phyloP scores from a whole-genome alignment of 2,797 vertebrate species.

The Enteromius radiatus region DNA sequence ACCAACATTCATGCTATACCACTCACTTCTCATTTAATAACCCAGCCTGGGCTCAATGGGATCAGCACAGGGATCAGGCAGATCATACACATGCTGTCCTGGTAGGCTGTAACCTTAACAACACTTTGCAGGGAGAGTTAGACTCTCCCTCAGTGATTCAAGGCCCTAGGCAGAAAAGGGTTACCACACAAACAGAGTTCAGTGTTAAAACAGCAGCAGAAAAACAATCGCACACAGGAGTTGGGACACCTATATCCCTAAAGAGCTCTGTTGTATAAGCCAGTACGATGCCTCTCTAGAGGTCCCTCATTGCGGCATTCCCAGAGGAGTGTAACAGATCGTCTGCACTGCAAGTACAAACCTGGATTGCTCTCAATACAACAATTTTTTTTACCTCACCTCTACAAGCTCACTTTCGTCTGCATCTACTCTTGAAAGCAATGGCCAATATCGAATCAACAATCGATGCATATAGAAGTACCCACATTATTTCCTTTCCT shows the following conservation, averaged over 20 bases:
- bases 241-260: conserved; percentile 19
- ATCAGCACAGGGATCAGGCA: conserved; percentile 33
- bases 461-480: neutral
- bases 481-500: neutral
- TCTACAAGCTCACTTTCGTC: neutral
- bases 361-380: neutral
- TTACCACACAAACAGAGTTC: conserved; percentile 49
- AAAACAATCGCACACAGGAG: conserved; percentile 48
- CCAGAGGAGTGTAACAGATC: conserved; percentile 27
- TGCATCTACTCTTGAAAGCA: neutral
- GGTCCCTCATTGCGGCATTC: conserved; percentile 46
- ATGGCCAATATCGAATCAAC: neutral
- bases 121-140: conserved; percentile 38
- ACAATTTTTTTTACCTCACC: neutral
- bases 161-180: conserved; percentile 37
- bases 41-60: neutral
- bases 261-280: conserved; percentile 30
- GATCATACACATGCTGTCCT: conserved; percentile 45
- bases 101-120: conserved; percentile 53
- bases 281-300: conserved; percentile 29
- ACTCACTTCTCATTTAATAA: conserved; percentile 34
- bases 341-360: neutral
- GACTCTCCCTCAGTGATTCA: conserved; percentile 20
- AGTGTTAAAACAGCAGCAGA: conserved; percentile 48
- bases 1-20: conserved; percentile 23